A percentile compares a stretch with the other conserved stretches of the same genome.
Conservation (phyloP, 1,140 invertebrate species). For the Drosophila busckii region DNA sequence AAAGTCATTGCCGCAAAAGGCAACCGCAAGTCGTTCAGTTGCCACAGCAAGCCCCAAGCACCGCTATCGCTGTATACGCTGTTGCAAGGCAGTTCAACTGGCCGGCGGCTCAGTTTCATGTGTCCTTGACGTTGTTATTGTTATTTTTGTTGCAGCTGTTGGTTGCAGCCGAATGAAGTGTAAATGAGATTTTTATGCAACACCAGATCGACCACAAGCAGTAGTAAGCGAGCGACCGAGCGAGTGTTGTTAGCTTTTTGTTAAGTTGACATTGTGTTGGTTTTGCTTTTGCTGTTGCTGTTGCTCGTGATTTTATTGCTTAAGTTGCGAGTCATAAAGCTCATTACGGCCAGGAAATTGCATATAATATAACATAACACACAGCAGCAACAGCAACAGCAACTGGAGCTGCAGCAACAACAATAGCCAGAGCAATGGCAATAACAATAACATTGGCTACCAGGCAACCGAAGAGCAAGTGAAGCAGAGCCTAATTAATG, state of each 20-base stretch:
- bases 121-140: slow-evolving; percentile 29
- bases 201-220: slow-evolving; percentile 62
- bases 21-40: slow-evolving; percentile 35
- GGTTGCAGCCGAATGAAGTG: slow-evolving; percentile 39
- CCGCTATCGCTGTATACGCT: not conserved
- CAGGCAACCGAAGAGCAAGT: slow-evolving; percentile 17
- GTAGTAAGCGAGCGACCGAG: no score
- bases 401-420: slow-evolving; percentile 28
- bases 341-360: slow-evolving; percentile 65
- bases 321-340: slow-evolving; percentile 60
- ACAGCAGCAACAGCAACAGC: slow-evolving; percentile 19
- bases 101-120: slow-evolving; percentile 15
- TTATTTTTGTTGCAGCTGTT: not conserved
- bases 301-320: slow-evolving; percentile 65
- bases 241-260: slow-evolving; percentile 36
- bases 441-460: slow-evolving; percentile 21
- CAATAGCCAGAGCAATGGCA: slow-evolving; percentile 20
- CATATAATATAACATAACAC: slow-evolving; percentile 44
- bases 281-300: slow-evolving; percentile 30
- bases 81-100: slow-evolving; percentile 7
- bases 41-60: slow-evolving; percentile 6
- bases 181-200: slow-evolving; percentile 73
- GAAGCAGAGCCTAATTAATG: slow-evolving; percentile 47
- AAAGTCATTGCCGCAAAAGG: slow-evolving; percentile 29
- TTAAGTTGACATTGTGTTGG: slow-evolving; percentile 28